These are phyloP conservation scores for Lordiphosa clarofinis DNA, from an alignment of 1,140 invertebrate genomes.

Conservation along the genomic window DNA sequence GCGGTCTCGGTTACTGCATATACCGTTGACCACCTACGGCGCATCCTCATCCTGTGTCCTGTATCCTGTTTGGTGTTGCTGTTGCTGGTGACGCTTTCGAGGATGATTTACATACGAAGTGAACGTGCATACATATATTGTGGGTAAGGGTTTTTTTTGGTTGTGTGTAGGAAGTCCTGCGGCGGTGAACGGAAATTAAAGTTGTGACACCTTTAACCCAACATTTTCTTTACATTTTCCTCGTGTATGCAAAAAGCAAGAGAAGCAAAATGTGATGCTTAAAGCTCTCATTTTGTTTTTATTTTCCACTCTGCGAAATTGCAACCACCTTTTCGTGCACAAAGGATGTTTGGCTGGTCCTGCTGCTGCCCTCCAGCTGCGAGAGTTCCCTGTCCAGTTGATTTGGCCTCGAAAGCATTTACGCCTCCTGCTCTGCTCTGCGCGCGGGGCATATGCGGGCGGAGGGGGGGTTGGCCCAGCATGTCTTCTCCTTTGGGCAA, in stretches of 20 bases:
- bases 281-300: constrained; percentile 26
- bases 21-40: constrained; percentile 73
- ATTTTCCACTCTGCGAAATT: constrained; percentile 63
- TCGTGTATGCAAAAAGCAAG: constrained; percentile 31
- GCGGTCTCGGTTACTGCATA: constrained; percentile 71
- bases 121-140: constrained; percentile 43
- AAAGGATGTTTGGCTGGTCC: constrained; percentile 59
- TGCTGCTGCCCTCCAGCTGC: constrained; percentile 67
- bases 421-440: constrained; percentile 54
- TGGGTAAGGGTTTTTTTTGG: constrained; percentile 29
- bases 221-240: constrained; percentile 57
- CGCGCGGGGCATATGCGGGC: constrained; percentile 11
- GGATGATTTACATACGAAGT: constrained; percentile 77
- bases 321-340: constrained; percentile 69
- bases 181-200: constrained; percentile 70
- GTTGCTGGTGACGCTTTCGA: constrained; percentile 28
- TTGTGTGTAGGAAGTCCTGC: constrained; percentile 24
- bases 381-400: constrained; percentile 48
- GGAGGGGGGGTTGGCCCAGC: constrained; percentile 45
- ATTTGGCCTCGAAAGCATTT: constrained; percentile 66
- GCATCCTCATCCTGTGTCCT: constrained; percentile 61
- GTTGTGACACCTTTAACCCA: constrained; percentile 72
- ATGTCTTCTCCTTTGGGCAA: constrained; percentile 57
- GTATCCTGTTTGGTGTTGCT: constrained; percentile 36
- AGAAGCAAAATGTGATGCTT: constrained; percentile 5